Percentiles rank a stretch among this genome's conserved stretches.
These are phyloP conservation scores for Pseudomugil tenellus DNA, from an alignment of 2,797 vertebrate species.

Conservation along the genomic window DNA sequence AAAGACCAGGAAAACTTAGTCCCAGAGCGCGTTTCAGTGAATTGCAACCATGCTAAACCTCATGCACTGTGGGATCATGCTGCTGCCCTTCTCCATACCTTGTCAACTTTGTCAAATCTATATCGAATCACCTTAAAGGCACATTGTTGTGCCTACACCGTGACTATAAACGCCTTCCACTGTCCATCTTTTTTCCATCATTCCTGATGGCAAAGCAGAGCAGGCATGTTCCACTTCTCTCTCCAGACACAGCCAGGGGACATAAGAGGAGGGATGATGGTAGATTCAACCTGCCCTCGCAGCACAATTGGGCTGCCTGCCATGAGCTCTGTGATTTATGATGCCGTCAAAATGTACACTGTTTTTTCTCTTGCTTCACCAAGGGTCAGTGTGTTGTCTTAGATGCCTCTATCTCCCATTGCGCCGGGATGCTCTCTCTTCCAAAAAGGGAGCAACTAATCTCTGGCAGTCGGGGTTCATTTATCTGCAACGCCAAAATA, in stretches of 20 bases:
- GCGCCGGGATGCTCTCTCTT: conserved; percentile 40
- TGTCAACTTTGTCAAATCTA: conserved; percentile 36
- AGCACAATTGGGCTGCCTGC: conserved; percentile 76
- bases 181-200: conserved; percentile 19
- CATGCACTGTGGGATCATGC: conserved; percentile 6
- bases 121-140: conserved; percentile 30
- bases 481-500: conserved; percentile 38
- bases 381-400: conserved; percentile 75
- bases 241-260: conserved; percentile 73
- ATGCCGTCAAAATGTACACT: conserved; percentile 73
- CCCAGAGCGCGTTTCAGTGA: conserved; percentile 27
- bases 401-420: conserved; percentile 61
- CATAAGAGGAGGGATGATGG: conserved; percentile 66
- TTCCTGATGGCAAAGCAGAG: conserved; percentile 43
- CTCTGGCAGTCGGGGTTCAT: conserved; percentile 55
- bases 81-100: conserved; percentile 22
- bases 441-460: conserved; percentile 53
- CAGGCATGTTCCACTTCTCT: conserved; percentile 71
- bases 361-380: conserved; percentile 61
- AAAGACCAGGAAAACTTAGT: conserved; percentile 32
- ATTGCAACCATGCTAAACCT: conserved; percentile 23
- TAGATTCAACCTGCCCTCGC: conserved; percentile 70
- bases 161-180: conserved; percentile 19
- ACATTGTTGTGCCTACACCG: conserved; percentile 13
- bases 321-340: conserved; percentile 76